Evolutionary conservation across 2,888 invertebrate genomes (phyloP), one percentile per base, ranked within the genome.

Genomic region (Thecocarcelia acutangulata): DNA sequence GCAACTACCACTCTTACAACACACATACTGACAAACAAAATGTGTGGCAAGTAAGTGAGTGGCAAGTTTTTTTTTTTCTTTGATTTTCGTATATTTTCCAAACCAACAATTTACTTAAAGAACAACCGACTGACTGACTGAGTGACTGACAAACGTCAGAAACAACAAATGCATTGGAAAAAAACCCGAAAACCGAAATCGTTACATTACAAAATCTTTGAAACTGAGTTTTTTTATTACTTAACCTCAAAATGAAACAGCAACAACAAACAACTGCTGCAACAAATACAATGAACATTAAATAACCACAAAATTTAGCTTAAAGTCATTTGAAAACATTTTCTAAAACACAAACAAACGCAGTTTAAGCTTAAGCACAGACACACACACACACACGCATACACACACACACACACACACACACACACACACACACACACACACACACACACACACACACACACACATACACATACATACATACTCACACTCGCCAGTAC

Each of bases 141-240:
- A 17, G 40, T 59, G 58, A 17, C 58, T 44, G 42, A n/a, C 42
- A 66, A 46, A 58, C 44, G 19, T 15, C 28, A 33, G 33, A 6
- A 13, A 13, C 0, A 24, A 40, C 5, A 46, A 19, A 17, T 1
- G 13, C 6, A 17, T 21, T 0, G 12, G n/a, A 40, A 40, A 52
- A 61, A 68, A 69, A 33, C 33, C 37, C n/a, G 17, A 21, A 56
- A 79, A 66, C 54, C 66, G 50, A 73, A 72, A 66, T 72, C 44
- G 52, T 66, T 50, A 1, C n/a, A 48, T 79, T 79, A 66, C 72
- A 59, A 79, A 79, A 73, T 73, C 59, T 74, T 76, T 68, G 44
- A 50, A 78, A 70, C 63, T n/a, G 15, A 76, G 83, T 83, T 83
- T 83, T 83, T 83, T 46, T 54, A 37, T 80, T 83, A 76, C 80